A percentile compares a stretch with the other conserved stretches of the same genome.
These are phyloP conservation scores for Sialis fuliginosa DNA, from an alignment of 2,888 invertebrate species.

Conservation along the genomic window DNA sequence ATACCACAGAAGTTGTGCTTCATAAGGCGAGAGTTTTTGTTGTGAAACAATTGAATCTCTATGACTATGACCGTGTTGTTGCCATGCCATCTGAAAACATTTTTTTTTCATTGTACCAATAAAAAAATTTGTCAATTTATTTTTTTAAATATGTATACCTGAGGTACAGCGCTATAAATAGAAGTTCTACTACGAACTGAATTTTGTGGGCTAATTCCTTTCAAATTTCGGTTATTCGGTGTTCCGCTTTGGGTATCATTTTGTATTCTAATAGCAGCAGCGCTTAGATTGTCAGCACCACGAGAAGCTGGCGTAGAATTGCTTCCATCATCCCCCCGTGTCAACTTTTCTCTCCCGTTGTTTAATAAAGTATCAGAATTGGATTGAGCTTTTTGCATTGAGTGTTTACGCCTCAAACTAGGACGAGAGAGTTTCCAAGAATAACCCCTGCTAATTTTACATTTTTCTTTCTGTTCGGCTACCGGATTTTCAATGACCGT, in stretches of 20 bases:
- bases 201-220: conserved; percentile 49
- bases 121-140: not conserved
- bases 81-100: conserved; percentile 26
- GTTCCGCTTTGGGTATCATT: conserved; percentile 60
- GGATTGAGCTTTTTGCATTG: conserved; percentile 29
- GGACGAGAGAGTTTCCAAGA: conserved; percentile 61
- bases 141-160: conserved; percentile 17
- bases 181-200: conserved; percentile 37
- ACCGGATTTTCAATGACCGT: conserved; percentile 8
- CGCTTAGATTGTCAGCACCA: conserved; percentile 40
- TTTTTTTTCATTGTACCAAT: not conserved
- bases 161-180: conserved; percentile 23
- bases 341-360: conserved; percentile 56
- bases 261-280: conserved; percentile 46
- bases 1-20: conserved; percentile 10
- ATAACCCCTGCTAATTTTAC: conserved; percentile 46
- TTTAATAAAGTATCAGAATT: conserved; percentile 42
- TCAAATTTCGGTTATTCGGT: conserved; percentile 41
- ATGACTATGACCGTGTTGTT: conserved; percentile 29
- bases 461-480: conserved; percentile 22
- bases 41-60: conserved; percentile 25
- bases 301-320: conserved; percentile 25
- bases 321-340: conserved; percentile 42
- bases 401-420: conserved; percentile 46
- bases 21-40: conserved; percentile 14